Evolutionary conservation across 2,113 vertebrate species (phyloP).

Genomic region (Numenius arquata): DNA sequence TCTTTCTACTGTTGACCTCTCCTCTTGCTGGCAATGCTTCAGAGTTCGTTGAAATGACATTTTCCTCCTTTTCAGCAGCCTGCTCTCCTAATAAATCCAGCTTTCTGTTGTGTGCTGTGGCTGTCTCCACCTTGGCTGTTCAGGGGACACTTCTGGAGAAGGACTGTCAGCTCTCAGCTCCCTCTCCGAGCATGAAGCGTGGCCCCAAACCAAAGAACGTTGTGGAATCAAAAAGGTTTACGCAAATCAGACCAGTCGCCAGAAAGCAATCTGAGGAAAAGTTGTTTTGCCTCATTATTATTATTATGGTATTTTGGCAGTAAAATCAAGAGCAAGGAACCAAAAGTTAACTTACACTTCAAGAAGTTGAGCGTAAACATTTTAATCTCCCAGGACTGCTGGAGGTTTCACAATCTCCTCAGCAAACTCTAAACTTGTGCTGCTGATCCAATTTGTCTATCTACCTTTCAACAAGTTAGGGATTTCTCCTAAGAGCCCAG

Average conservation of each 20-base stretch:
- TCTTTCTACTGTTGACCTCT: background rate
- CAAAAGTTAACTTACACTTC: background rate
- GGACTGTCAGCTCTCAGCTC: background rate
- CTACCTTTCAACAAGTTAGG: background rate
- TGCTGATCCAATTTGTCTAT: background rate
- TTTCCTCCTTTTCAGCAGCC: background rate
- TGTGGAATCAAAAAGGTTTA: background rate
- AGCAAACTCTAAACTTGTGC: background rate
- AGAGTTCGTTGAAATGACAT: background rate
- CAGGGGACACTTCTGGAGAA: background rate
- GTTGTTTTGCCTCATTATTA: background rate
- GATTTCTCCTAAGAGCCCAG: background rate
- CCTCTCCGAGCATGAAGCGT: fast-evolving
- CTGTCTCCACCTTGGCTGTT: background rate
- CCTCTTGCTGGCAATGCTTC: background rate
- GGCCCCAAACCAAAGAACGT: background rate
- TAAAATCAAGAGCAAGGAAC: background rate
- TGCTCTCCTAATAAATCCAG: background rate
- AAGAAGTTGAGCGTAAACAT: background rate
- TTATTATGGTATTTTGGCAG: background rate
- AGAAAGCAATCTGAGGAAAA: background rate
- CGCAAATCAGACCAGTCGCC: background rate
- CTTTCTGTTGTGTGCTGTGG: background rate
- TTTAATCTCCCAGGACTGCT: background rate
- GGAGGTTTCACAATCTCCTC: conserved; percentile 11